These are phyloP conservation scores for Momotus momota DNA, from an alignment of 2,797 vertebrate genomes.

Conservation along the genomic window DNA sequence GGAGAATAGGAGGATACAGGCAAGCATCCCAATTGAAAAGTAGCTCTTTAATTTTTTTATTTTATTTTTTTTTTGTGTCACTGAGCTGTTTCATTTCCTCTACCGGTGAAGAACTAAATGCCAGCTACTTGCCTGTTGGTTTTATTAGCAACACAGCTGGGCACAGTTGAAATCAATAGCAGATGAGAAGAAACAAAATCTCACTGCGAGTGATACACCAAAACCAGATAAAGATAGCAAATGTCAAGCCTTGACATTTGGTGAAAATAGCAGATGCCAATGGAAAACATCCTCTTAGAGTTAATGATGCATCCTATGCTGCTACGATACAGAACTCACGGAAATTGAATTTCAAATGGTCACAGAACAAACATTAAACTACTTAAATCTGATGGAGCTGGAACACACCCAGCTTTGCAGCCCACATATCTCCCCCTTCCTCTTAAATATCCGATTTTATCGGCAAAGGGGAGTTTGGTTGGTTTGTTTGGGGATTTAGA, in stretches of 20 bases:
- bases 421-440: neutral
- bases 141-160: conserved; percentile 44
- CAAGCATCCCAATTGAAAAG: conserved; percentile 47
- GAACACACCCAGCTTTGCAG: neutral
- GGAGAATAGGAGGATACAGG: conserved; percentile 3
- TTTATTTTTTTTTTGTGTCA: neutral
- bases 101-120: neutral
- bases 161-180: conserved; percentile 46
- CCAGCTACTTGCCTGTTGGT: conserved; percentile 51
- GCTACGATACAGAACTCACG: conserved; percentile 51
- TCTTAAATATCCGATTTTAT: conserved; percentile 3
- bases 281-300: conserved; percentile 52
- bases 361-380: conserved; percentile 18
- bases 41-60: neutral
- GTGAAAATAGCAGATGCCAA: conserved; percentile 62
- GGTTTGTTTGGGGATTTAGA: neutral
- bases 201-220: conserved; percentile 14
- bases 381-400: conserved; percentile 15
- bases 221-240: conserved; percentile 65
- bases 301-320: conserved; percentile 47
- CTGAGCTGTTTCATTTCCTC: conserved; percentile 15
- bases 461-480: neutral
- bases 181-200: conserved; percentile 60
- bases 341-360: conserved; percentile 71
- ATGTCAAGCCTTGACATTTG: conserved; percentile 76